Evolutionary conservation across 2,888 invertebrate species (phyloP).

Genomic region (Andrena camellia): DNA sequence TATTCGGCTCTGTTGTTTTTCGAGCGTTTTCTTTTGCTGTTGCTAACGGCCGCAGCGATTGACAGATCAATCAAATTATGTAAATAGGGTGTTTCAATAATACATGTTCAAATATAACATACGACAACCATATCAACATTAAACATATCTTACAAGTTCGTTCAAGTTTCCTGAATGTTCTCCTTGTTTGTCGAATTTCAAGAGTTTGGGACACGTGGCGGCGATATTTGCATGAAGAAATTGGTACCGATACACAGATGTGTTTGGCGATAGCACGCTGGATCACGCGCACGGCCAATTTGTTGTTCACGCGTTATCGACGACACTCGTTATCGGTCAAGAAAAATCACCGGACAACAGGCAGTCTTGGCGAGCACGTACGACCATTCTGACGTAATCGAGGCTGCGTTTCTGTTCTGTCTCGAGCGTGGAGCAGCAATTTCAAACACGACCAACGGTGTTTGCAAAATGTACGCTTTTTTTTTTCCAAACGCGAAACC

Average conservation of each 20-base stretch:
- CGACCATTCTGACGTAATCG: background rate
- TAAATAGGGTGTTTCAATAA: too few relatives aligned
- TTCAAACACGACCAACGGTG: background rate
- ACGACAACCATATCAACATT: too few relatives aligned
- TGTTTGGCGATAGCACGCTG: background rate
- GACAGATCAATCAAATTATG: too few relatives aligned
- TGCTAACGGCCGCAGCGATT: too few relatives aligned
- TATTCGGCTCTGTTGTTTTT: too few relatives aligned
- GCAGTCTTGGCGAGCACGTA: background rate
- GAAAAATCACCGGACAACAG: background rate
- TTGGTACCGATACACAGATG: slow-evolving; percentile 11
- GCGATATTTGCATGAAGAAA: background rate
- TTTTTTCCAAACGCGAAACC: slow-evolving; percentile 26
- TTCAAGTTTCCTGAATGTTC: too few relatives aligned
- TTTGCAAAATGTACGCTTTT: slow-evolving; percentile 13
- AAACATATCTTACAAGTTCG: too few relatives aligned
- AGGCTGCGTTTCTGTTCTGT: background rate
- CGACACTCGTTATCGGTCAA: background rate
- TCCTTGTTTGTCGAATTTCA: too few relatives aligned
- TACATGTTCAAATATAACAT: too few relatives aligned
- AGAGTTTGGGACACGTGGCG: background rate
- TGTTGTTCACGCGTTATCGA: slow-evolving; percentile 24
- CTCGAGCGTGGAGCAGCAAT: background rate
- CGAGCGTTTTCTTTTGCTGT: too few relatives aligned
- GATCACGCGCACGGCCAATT: slow-evolving; percentile 10